Evolutionary conservation across 2,113 vertebrate genomes (phyloP).

Genomic region (Dunckerocampus dactyliophorus): DNA sequence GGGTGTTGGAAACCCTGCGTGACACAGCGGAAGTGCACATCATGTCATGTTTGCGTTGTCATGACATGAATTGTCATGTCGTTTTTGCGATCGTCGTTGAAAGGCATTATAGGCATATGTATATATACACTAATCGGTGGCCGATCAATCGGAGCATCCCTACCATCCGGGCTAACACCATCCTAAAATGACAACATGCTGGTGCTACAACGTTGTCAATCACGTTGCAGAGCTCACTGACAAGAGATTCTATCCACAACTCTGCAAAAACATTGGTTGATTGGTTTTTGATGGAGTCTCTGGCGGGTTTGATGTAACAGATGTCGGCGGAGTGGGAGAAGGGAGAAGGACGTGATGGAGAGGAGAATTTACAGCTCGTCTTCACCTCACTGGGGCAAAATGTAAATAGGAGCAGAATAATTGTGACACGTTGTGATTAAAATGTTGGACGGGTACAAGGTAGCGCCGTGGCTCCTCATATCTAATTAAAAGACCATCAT

Average conservation of each 20-base stretch:
- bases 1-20: no score
- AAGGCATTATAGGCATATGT: no score
- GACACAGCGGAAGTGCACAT: no score
- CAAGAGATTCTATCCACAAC: conserved; percentile 4
- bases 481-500: conserved; percentile 70
- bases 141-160: no score
- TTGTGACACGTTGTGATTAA: conserved; percentile 67
- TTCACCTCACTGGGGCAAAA: conserved; percentile 25
- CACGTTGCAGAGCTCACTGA: not conserved
- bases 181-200: not conserved
- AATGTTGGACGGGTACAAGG: conserved; percentile 49
- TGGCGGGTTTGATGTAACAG: conserved; percentile 1
- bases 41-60: no score
- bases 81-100: no score
- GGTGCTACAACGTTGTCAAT: not conserved
- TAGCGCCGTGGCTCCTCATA: conserved; percentile 43
- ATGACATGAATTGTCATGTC: no score
- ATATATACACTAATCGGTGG: no score
- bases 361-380: conserved; percentile 19
- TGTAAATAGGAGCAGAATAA: conserved; percentile 60
- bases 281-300: conserved; percentile 21
- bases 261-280: conserved; percentile 7
- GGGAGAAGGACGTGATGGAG: not conserved
- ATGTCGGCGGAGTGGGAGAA: not conserved
- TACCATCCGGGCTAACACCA: not conserved